Evolutionary conservation across 2,113 vertebrate genomes (phyloP).

Genomic region (Anhinga anhinga): DNA sequence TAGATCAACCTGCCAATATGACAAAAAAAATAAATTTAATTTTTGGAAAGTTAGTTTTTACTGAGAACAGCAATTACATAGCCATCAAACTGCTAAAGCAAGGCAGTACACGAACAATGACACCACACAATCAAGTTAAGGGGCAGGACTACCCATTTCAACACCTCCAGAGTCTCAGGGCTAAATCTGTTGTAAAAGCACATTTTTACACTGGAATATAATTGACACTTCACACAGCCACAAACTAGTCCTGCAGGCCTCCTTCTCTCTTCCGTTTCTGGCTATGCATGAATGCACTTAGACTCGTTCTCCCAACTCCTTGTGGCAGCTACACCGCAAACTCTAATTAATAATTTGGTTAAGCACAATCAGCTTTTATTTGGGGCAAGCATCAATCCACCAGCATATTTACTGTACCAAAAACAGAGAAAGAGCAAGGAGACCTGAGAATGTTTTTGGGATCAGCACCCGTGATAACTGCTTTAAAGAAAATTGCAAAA

Average conservation of each 20-base stretch:
- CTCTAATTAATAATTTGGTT: neutral
- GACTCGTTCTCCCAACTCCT: fast-evolving
- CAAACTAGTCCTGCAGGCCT: neutral
- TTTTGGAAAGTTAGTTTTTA: neutral
- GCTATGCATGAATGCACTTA: neutral
- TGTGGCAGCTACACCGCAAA: fast-evolving
- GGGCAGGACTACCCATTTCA: neutral
- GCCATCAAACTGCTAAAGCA: neutral
- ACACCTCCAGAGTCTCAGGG: neutral
- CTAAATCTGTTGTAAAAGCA: neutral
- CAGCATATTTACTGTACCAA: neutral
- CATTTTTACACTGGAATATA: neutral
- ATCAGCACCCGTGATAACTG: neutral
- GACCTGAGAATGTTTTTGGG: neutral
- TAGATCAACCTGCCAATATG: neutral
- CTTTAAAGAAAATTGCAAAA: neutral
- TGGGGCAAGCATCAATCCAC: neutral
- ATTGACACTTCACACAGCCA: neutral
- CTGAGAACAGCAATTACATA: neutral
- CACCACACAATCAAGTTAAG: neutral
- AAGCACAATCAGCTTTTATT: neutral
- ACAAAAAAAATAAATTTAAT: neutral
- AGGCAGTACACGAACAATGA: fast-evolving
- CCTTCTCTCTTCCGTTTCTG: neutral
- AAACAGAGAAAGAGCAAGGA: neutral